Evolutionary conservation across 2,888 invertebrate genomes (phyloP), one percentile per base, ranked within the genome.

Genomic region (Morpho achilles): DNA sequence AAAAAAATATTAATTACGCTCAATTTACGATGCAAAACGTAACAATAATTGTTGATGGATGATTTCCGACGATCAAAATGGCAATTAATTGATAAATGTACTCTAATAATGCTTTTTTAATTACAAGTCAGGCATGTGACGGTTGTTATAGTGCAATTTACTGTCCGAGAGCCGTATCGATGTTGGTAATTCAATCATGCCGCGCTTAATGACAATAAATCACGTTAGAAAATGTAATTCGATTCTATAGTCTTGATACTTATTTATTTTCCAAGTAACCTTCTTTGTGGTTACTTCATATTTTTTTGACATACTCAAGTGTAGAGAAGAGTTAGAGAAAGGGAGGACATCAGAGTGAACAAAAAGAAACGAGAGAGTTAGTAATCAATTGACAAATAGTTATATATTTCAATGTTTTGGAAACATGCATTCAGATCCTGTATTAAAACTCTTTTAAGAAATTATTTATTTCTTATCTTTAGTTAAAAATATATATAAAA

Each of bases 141-240:
- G 64, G 60, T 52, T 58, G 41, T 61, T 63, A 67, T 64, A 65
- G 66, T 67, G 68, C 72, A 73, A 77, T 76, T 75, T 70, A 69
- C 64, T 71, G 65, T 65, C 61, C 66, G 76, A 79, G 67, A 74
- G 67, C 69, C 82, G 75, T 81, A 77, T 75, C 76, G 71, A 75
- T 66, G 69, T 66, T 60, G 63, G 69, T 82, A 80, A 87, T 81
- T 77, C 73, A 80, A 85, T 86, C 77, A 74, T 63, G 68, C 62
- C 64, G 65, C 67, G 67, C 74, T 75, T 76, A 76, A 74, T 77
- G 76, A 74, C 79, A 75, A 82, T 85, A 85, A 87, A 87, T 87
- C 82, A 83, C 67, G 73, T 75, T 72, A 59, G 44, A 52, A 69
- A 60, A 61, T 64, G 16, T 67, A 69, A 50, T 9, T 9, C 43